phyloP scores from a whole-genome alignment of 1,140 invertebrate genomes.

The Littorina saxatilis region DNA sequence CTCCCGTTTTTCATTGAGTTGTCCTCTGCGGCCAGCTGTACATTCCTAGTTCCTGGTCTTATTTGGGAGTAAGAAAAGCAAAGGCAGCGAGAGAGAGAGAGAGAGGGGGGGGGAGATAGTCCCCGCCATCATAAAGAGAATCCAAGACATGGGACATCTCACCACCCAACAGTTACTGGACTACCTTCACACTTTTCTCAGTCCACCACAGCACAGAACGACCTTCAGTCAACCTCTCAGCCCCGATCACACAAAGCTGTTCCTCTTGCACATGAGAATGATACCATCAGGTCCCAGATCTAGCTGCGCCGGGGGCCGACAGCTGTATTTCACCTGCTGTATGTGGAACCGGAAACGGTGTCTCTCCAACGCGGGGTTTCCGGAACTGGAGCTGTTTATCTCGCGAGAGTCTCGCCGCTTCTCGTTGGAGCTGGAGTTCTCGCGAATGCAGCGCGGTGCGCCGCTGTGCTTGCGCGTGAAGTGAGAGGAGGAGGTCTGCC shows the following conservation, averaged over 20 bases:
- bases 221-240: not conserved
- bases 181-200: too few relatives aligned
- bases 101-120: too few relatives aligned
- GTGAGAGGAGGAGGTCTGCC: slow-evolving; percentile 44
- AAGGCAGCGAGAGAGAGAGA: too few relatives aligned
- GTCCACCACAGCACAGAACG: too few relatives aligned
- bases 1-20: too few relatives aligned
- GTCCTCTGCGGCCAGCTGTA: too few relatives aligned
- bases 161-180: too few relatives aligned
- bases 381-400: slow-evolving; percentile 27
- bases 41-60: too few relatives aligned
- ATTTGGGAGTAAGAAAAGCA: too few relatives aligned
- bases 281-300: not conserved
- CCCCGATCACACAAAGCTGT: slow-evolving; percentile 22
- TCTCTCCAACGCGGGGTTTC: not conserved
- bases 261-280: slow-evolving; percentile 23
- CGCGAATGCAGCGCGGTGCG: slow-evolving; percentile 11
- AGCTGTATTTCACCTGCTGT: slow-evolving; percentile 25
- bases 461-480: slow-evolving; percentile 30
- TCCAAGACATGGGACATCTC: too few relatives aligned
- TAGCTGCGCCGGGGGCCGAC: not conserved
- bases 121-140: too few relatives aligned
- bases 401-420: slow-evolving; percentile 21
- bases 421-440: slow-evolving; percentile 32
- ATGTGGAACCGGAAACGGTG: slow-evolving; percentile 14